These are phyloP conservation scores for Ephestia elutella DNA, from an alignment of 1,140 invertebrate genomes.

Conservation along the genomic window DNA sequence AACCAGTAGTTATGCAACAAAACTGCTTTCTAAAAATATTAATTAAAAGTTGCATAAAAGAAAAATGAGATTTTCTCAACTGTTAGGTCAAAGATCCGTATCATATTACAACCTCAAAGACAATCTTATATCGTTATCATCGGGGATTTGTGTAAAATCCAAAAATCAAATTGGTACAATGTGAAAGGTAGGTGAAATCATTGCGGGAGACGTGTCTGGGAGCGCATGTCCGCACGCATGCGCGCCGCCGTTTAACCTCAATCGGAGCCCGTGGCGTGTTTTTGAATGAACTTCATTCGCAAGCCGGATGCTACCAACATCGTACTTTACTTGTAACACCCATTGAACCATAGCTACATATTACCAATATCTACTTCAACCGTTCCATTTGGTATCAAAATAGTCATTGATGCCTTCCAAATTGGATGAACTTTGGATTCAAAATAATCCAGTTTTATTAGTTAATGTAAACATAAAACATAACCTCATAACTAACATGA, in stretches of 20 bases:
- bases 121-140: neutral
- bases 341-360: neutral
- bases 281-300: constrained; percentile 65
- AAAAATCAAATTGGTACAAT: constrained; percentile 49
- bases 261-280: constrained; percentile 51
- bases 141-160: constrained; percentile 25
- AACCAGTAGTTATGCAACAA: no score
- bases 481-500: no score
- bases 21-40: no score
- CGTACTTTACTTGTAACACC: constrained; percentile 26
- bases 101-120: neutral
- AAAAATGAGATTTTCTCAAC: no score
- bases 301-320: constrained; percentile 28
- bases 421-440: no score
- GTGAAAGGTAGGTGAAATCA: constrained; percentile 58
- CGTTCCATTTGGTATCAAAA: neutral
- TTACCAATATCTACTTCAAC: neutral
- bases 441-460: no score
- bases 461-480: no score
- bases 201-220: constrained; percentile 33
- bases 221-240: constrained; percentile 59
- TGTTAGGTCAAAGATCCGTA: no score
- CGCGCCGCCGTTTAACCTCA: constrained; percentile 63
- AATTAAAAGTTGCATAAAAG: no score
- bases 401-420: neutral